Evolutionary conservation across 2,113 vertebrate genomes (phyloP).

Genomic region (Heterochromis multidens): DNA sequence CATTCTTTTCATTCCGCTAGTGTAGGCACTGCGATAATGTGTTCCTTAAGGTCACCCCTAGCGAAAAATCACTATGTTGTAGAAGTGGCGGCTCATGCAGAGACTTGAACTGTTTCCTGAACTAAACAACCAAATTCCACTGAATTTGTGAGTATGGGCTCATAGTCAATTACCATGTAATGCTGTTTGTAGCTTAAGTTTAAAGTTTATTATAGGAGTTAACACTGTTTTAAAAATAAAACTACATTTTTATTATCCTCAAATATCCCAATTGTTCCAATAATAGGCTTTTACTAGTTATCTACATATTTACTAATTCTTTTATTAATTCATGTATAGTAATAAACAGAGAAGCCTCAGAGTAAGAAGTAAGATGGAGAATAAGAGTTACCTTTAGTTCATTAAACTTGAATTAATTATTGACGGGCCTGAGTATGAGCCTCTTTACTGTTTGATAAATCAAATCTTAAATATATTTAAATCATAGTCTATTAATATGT

Average conservation of each 20-base stretch:
- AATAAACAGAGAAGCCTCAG: background rate
- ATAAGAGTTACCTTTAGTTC: background rate
- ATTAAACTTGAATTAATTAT: background rate
- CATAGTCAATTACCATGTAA: background rate
- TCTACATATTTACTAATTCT: background rate
- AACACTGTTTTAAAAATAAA: background rate
- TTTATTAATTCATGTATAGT: background rate
- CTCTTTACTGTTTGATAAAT: background rate
- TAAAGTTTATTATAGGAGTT: background rate
- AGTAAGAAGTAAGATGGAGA: background rate
- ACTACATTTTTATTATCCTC: too few relatives aligned
- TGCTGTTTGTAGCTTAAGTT: background rate
- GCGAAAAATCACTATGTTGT: conserved; percentile 5
- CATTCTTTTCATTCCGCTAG: conserved; percentile 41
- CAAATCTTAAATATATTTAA: background rate
- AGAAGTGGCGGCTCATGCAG: background rate
- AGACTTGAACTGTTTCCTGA: background rate
- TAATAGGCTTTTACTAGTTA: background rate
- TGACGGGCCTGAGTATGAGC: background rate
- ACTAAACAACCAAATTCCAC: background rate
- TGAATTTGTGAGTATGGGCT: too few relatives aligned
- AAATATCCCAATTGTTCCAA: background rate
- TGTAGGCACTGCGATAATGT: conserved; percentile 19
- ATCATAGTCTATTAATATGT: background rate
- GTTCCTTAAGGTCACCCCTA: conserved; percentile 37